phyloP scores from a whole-genome alignment of 2,113 vertebrate species.

The Stigmatopora nigra region DNA sequence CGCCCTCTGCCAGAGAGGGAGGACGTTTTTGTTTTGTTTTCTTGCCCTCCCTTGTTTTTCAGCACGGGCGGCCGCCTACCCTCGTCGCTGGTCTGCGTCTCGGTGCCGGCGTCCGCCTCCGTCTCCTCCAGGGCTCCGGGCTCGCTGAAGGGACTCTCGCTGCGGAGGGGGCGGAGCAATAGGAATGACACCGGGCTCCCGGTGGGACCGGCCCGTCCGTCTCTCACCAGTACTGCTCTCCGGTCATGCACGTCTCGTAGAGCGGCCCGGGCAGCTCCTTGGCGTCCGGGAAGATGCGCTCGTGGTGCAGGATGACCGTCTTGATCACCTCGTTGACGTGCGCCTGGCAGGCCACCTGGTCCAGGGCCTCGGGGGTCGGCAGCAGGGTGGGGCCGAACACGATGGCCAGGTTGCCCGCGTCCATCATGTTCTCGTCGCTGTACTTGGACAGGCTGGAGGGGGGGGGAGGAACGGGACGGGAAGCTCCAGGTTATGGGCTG shows the following conservation, averaged over 20 bases:
- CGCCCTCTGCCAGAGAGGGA: slow-evolving; percentile 73
- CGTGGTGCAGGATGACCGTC: slow-evolving; percentile 95
- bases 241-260: slow-evolving; percentile 98
- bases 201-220: too few relatives aligned
- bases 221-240: slow-evolving; percentile 94
- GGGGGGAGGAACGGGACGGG: too few relatives aligned
- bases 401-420: slow-evolving; percentile 94
- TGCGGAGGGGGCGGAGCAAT: slow-evolving; percentile 36
- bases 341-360: slow-evolving; percentile 96
- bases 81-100: slow-evolving; percentile 93
- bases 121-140: slow-evolving; percentile 89
- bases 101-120: slow-evolving; percentile 87
- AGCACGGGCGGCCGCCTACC: slow-evolving; percentile 70
- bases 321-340: slow-evolving; percentile 97
- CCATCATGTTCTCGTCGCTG: slow-evolving; percentile 99
- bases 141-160: slow-evolving; percentile 96
- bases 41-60: slow-evolving; percentile 51
- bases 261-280: slow-evolving; percentile 94
- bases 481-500: too few relatives aligned
- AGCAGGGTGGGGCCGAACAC: slow-evolving; percentile 95
- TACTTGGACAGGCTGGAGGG: slow-evolving; percentile 86
- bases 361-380: slow-evolving; percentile 92
- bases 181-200: neutral
- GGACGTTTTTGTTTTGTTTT: slow-evolving; percentile 13
- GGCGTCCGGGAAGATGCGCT: slow-evolving; percentile 91